phyloP scores from a whole-genome alignment of 64 coral and sea anemone species.

The Dendrophyllia cribrosa region DNA sequence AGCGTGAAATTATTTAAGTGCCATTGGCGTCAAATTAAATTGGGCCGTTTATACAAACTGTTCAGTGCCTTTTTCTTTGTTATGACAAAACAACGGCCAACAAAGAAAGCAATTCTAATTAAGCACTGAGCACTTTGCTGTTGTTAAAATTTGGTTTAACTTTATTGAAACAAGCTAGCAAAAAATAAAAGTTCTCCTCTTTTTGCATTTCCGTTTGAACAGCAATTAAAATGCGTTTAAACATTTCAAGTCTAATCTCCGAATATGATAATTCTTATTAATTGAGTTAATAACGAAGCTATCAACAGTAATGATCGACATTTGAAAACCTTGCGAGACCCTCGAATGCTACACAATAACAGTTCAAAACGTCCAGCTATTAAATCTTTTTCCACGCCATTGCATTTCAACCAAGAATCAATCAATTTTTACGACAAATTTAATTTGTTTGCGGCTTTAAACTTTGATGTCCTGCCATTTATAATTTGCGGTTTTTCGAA shows the following conservation, averaged over 20 bases:
- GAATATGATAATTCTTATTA: background rate
- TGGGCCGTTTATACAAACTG: constrained; percentile 32
- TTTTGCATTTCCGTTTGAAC: background rate
- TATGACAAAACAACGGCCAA: constrained; percentile 12
- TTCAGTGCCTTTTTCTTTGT: constrained; percentile 16
- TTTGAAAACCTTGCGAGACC: background rate
- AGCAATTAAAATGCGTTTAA: background rate
- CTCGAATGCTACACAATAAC: constrained; percentile 8
- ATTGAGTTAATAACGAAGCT: constrained; percentile 17
- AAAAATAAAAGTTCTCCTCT: too few species aligned
- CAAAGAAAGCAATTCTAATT: constrained; percentile 51
- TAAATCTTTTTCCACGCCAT: constrained; percentile 48
- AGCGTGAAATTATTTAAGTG: constrained; percentile 24
- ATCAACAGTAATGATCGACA: background rate
- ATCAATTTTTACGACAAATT: background rate
- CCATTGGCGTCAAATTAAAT: constrained; percentile 35
- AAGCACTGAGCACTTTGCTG: constrained; percentile 2
- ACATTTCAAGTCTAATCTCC: background rate
- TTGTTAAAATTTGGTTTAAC: background rate
- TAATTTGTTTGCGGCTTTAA: constrained; percentile 7
- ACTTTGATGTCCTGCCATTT: constrained; percentile 2
- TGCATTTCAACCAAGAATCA: background rate
- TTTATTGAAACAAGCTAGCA: too few species aligned
- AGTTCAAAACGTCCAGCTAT: background rate
- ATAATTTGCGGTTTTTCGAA: background rate